Evolutionary conservation across 2,888 invertebrate species (phyloP).

Genomic region (Xestia rhomboidea): DNA sequence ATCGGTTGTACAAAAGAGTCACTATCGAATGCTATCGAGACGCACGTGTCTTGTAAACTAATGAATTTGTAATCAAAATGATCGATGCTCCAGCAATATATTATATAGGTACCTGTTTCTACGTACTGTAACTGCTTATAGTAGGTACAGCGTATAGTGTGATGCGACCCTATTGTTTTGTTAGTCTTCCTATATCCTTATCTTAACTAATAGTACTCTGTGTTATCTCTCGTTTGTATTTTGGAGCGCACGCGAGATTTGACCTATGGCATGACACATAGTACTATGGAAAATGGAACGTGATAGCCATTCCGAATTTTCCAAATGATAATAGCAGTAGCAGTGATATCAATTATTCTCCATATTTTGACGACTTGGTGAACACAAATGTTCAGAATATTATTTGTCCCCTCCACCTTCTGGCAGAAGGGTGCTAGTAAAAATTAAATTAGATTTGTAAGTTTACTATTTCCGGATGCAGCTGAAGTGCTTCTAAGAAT

Average conservation of each 20-base stretch:
- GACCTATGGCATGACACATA: constrained; percentile 6
- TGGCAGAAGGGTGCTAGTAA: too few species aligned
- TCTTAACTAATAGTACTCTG: background rate
- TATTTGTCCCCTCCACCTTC: too few species aligned
- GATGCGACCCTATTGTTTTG: constrained; percentile 34
- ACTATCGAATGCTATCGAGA: constrained; percentile 56
- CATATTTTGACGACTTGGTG: too few species aligned
- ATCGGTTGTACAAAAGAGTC: constrained; percentile 58
- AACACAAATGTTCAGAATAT: too few species aligned
- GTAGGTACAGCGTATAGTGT: constrained; percentile 11
- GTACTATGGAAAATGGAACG: background rate
- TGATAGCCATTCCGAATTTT: background rate
- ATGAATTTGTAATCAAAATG: constrained; percentile 72
- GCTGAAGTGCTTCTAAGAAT: too few species aligned
- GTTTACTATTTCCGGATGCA: too few species aligned
- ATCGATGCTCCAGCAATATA: constrained; percentile 56
- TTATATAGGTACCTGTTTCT: background rate
- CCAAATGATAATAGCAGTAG: too few species aligned
- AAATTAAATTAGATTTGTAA: too few species aligned
- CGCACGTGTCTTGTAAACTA: constrained; percentile 77
- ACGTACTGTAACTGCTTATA: background rate
- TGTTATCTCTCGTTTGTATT: constrained; percentile 31
- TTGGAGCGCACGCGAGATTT: background rate
- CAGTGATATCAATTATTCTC: too few species aligned
- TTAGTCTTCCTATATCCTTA: constrained; percentile 48